phyloP scores from a whole-genome alignment of 1,140 invertebrate genomes.

The Aphelenchoides besseyi region DNA sequence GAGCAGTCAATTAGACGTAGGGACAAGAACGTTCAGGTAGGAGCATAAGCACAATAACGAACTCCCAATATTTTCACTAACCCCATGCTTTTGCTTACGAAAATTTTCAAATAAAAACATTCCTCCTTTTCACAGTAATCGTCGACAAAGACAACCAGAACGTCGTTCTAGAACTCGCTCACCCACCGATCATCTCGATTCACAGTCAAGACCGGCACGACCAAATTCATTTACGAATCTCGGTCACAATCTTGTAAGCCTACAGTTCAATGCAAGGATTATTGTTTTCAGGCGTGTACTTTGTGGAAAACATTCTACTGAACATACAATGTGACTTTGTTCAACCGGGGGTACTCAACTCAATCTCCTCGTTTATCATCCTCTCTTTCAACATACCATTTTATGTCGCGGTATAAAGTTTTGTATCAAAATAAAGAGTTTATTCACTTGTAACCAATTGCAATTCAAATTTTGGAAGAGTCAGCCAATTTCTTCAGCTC shows the following conservation, averaged over 20 bases:
- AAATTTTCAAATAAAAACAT: not conserved
- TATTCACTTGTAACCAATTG: not conserved
- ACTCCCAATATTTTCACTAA: conserved; percentile 2
- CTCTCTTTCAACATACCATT: no score
- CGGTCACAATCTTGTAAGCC: conserved; percentile 53
- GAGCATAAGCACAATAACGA: not conserved
- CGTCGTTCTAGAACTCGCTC: conserved; percentile 49
- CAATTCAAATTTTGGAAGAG: not conserved
- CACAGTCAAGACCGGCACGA: conserved; percentile 34
- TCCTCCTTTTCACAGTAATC: conserved; percentile 18
- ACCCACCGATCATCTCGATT: conserved; percentile 35
- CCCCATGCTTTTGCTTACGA: not conserved
- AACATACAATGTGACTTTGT: conserved; percentile 8
- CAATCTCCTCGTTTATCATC: not conserved
- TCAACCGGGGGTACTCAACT: not conserved
- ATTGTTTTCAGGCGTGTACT: conserved; percentile 49
- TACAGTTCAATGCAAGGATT: not conserved
- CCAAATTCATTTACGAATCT: conserved; percentile 61
- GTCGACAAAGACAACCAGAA: conserved; percentile 25
- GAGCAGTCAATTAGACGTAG: conserved; percentile 9
- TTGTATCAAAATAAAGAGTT: no score
- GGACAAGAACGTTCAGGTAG: not conserved
- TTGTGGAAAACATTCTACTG: conserved; percentile 56
- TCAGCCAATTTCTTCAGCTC: conserved; percentile 28
- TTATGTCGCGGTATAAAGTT: no score